Conservation (phyloP, 2,113 vertebrate species). For the Heptranchias perlo region DNA sequence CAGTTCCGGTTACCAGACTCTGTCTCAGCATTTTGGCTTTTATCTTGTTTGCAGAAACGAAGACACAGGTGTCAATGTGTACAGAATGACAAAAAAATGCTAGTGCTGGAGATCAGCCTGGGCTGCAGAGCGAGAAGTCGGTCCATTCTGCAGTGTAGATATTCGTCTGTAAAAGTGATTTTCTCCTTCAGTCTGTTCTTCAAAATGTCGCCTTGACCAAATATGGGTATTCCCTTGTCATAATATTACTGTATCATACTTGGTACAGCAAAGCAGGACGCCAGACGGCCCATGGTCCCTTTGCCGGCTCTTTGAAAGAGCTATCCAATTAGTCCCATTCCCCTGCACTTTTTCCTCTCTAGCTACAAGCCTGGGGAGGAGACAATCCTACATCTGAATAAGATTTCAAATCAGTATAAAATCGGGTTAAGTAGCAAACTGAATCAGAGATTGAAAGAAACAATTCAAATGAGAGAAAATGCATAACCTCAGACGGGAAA, state of each 20-base stretch:
- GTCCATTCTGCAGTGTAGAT: not conserved
- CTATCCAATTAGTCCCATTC: no score
- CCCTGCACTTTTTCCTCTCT: not conserved
- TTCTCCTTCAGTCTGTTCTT: not conserved
- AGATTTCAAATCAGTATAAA: not conserved
- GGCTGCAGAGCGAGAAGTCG: not conserved
- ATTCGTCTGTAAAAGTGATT: not conserved
- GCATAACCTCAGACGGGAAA: not conserved
- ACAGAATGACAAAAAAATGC: not conserved
- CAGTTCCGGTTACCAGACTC: not conserved
- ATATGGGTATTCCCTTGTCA: no score
- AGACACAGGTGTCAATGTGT: not conserved
- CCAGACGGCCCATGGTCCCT: no score
- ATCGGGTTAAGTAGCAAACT: not conserved
- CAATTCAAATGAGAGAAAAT: not conserved
- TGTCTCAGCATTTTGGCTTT: not conserved
- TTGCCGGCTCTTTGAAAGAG: no score
- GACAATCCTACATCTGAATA: not conserved
- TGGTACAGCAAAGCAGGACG: no score
- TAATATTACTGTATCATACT: no score
- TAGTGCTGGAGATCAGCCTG: not conserved
- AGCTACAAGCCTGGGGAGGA: not conserved
- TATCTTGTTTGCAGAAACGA: not conserved
- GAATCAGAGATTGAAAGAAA: not conserved
- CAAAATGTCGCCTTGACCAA: not conserved